phyloP scores from a whole-genome alignment of 2,113 vertebrate genomes.

The Ammodytes marinus region DNA sequence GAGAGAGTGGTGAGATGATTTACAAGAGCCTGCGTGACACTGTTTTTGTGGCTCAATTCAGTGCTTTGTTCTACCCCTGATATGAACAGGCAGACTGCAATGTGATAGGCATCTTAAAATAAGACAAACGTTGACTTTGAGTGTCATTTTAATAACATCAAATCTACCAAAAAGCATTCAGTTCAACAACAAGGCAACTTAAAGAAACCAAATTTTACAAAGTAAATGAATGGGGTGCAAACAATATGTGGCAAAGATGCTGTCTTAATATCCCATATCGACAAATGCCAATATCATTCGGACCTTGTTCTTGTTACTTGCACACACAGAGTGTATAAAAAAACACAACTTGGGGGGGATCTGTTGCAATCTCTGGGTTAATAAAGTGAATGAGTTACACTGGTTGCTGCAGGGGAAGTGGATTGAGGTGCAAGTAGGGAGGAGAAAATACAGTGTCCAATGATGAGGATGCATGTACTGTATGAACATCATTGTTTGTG shows the following conservation, averaged over 20 bases:
- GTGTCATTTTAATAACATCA: not conserved
- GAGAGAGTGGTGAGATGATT: not conserved
- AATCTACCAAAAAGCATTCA: not conserved
- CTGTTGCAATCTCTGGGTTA: not conserved
- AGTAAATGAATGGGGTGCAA: not conserved
- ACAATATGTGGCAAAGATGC: not conserved
- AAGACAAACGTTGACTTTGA: not conserved
- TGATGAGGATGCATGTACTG: not conserved
- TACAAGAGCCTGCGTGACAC: too few relatives aligned
- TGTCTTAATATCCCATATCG: not conserved
- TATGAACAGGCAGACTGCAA: not conserved
- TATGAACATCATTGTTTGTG: not conserved
- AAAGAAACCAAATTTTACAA: not conserved
- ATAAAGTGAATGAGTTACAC: conserved; percentile 23
- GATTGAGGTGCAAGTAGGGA: not conserved
- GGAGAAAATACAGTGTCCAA: not conserved
- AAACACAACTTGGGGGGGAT: not conserved
- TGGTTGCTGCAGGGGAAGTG: not conserved
- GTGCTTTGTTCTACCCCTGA: not conserved
- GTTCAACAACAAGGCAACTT: not conserved
- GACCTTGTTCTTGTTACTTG: not conserved
- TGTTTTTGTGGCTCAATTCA: too few relatives aligned
- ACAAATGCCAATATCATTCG: not conserved
- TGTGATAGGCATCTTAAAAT: not conserved
- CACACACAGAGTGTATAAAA: not conserved